Conservation (phyloP, 1,140 invertebrate species). For the Chironomus tepperi region DNA sequence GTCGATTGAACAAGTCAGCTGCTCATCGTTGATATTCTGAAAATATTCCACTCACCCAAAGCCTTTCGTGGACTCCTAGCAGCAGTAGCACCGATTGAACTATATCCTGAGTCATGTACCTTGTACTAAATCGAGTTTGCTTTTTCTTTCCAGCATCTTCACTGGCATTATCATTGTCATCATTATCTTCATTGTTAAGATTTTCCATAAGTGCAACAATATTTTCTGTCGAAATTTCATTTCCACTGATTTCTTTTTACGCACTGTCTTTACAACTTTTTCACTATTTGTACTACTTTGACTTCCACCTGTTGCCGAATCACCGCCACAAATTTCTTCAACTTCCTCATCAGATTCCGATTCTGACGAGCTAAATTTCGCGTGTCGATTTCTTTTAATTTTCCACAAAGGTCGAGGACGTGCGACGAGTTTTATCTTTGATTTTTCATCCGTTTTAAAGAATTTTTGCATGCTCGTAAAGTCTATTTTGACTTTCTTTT, state of each 20-base stretch:
- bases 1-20: not conserved
- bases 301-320: constrained; percentile 28
- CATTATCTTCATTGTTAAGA: constrained; percentile 25
- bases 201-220: not conserved
- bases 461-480: constrained; percentile 33
- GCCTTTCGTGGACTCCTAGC: constrained; percentile 40
- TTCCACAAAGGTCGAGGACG: constrained; percentile 50
- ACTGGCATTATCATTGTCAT: constrained; percentile 30
- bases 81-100: constrained; percentile 35
- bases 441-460: constrained; percentile 46
- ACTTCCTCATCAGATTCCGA: constrained; percentile 28
- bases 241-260: not conserved
- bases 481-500: constrained; percentile 38
- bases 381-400: constrained; percentile 37
- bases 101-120: constrained; percentile 41
- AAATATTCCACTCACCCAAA: constrained; percentile 34
- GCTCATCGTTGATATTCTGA: not conserved
- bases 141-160: constrained; percentile 17
- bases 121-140: constrained; percentile 38
- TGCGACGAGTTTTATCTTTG: constrained; percentile 45
- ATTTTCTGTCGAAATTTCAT: constrained; percentile 16
- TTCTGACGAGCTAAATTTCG: constrained; percentile 29
- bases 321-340: constrained; percentile 30
- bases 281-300: constrained; percentile 25
- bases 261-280: not conserved